phyloP scores from a whole-genome alignment of 1,140 invertebrate genomes.

The Caenorhabditis latens region DNA sequence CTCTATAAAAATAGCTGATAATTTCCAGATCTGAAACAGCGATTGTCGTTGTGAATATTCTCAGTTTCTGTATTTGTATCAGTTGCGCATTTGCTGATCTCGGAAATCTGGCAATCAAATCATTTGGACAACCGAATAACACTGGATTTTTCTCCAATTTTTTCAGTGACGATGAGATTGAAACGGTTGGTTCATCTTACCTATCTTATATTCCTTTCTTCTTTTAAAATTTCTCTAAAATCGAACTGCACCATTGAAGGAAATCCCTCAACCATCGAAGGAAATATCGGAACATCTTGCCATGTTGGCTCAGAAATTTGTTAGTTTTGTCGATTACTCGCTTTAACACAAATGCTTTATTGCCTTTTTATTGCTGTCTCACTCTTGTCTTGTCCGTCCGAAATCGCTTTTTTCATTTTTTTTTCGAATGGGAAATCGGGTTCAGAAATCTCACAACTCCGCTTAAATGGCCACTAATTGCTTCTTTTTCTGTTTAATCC shows the following conservation, averaged over 20 bases:
- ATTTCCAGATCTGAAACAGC: conserved; percentile 19
- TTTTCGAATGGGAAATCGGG: not conserved
- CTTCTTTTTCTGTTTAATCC: not conserved
- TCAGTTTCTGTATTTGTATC: conserved; percentile 37
- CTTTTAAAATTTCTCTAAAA: not conserved
- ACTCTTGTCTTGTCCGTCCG: conserved; percentile 22
- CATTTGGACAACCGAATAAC: conserved; percentile 1
- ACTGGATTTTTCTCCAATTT: conserved; percentile 35
- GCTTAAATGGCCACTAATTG: not conserved
- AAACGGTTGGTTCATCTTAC: not conserved
- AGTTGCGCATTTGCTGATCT: conserved; percentile 23
- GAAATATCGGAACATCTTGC: conserved; percentile 47
- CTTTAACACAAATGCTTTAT: not conserved
- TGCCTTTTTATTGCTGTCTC: not conserved
- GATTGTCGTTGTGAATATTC: conserved; percentile 12
- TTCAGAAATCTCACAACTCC: not conserved
- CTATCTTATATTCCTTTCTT: not conserved
- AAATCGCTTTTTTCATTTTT: not conserved
- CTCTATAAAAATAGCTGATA: too few relatives aligned
- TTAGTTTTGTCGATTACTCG: conserved; percentile 13
- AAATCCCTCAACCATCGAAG: conserved; percentile 20
- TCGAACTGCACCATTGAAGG: not conserved
- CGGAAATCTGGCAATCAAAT: conserved; percentile 3
- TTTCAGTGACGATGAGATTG: conserved; percentile 23
- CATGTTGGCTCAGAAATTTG: conserved; percentile 43